Percentiles rank a stretch among this genome's conserved stretches.
Evolutionary conservation across 2,888 invertebrate species (phyloP).

Genomic region (Aproaerema taeniolella): DNA sequence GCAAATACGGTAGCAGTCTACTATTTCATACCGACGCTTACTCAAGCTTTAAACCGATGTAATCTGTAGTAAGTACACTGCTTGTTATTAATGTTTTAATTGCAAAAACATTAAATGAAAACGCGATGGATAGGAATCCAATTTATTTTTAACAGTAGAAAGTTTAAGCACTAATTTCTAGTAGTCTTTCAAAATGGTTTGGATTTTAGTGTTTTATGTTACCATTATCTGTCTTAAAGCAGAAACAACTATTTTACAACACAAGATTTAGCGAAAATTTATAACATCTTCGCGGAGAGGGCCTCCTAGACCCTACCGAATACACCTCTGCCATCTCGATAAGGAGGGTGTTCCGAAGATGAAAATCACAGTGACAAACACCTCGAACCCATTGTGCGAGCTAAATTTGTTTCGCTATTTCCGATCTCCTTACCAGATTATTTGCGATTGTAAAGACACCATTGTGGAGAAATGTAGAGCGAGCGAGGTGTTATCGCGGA

Average conservation of each 20-base stretch:
- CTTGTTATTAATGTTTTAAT: neutral
- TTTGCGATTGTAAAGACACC: slow-evolving; percentile 59
- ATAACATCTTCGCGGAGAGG: too few species aligned
- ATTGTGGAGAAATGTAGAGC: slow-evolving; percentile 25
- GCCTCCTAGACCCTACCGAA: too few species aligned
- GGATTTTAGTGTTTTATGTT: too few species aligned
- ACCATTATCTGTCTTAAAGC: too few species aligned
- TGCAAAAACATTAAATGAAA: neutral
- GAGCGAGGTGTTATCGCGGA: slow-evolving; percentile 7
- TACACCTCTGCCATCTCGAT: slow-evolving; percentile 58
- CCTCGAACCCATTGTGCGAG: slow-evolving; percentile 63
- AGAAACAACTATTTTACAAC: too few species aligned
- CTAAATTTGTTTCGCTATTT: slow-evolving; percentile 73
- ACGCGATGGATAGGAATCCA: slow-evolving; percentile 1
- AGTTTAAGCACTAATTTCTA: too few species aligned
- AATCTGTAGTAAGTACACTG: slow-evolving; percentile 1
- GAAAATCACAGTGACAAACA: slow-evolving; percentile 65
- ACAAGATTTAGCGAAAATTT: too few species aligned
- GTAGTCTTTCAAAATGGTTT: too few species aligned
- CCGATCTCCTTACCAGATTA: slow-evolving; percentile 69
- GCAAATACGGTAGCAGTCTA: slow-evolving; percentile 13
- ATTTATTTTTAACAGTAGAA: too few species aligned
- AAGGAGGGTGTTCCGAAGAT: slow-evolving; percentile 59
- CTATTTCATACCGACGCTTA: slow-evolving; percentile 22
- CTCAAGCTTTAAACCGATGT: neutral